Conservation (phyloP, 2,888 invertebrate species). For the Melolontha melolontha region DNA sequence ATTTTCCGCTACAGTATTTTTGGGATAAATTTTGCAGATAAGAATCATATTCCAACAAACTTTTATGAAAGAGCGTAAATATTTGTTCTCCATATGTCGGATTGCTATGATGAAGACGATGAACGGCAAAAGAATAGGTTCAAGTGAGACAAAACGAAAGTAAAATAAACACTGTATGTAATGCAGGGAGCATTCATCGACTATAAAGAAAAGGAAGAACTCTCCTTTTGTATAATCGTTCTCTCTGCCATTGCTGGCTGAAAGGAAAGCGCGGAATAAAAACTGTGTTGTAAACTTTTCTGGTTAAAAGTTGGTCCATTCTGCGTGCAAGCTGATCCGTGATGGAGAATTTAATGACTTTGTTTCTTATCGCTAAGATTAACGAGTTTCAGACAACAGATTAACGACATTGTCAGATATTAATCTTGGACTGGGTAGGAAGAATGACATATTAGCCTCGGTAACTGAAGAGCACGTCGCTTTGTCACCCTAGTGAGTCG, state of each 20-base stretch:
- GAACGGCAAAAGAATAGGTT: no score
- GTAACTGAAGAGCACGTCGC: conserved; percentile 20
- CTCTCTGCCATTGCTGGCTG: not conserved
- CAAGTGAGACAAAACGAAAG: no score
- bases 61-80: no score
- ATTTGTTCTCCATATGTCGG: no score
- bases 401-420: conserved; percentile 59
- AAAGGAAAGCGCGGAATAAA: no score
- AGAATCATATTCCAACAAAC: no score
- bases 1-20: no score
- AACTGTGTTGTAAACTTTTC: conserved; percentile 56
- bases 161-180: no score
- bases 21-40: no score
- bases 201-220: not conserved
- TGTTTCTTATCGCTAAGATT: conserved; percentile 63
- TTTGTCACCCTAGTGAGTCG: conserved; percentile 1
- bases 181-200: no score
- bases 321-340: conserved; percentile 55
- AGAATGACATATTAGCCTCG: conserved; percentile 54
- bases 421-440: conserved; percentile 52
- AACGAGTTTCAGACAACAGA: conserved; percentile 62
- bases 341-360: conserved; percentile 63
- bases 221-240: not conserved
- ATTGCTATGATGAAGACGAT: no score
- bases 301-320: conserved; percentile 63